Percentiles rank a stretch among this genome's conserved stretches.
phyloP scores from a whole-genome alignment of 64 coral and sea anemone species.

The Exaiptasia diaphana region DNA sequence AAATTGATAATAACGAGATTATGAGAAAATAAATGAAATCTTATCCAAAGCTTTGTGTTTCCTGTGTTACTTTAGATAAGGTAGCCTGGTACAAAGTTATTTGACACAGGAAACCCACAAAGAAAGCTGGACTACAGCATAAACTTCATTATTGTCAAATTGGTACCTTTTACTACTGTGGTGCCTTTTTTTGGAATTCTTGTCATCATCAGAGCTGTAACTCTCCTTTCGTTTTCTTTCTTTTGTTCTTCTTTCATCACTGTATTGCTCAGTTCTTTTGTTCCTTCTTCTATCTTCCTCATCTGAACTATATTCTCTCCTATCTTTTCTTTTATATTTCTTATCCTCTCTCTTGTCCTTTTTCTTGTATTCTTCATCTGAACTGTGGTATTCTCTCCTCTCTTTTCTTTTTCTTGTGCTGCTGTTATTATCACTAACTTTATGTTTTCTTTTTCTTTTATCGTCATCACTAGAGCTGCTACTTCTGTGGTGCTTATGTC shows the following conservation, averaged over 20 bases:
- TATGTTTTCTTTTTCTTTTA: too few relatives aligned
- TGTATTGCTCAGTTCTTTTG: not conserved
- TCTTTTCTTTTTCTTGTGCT: not conserved
- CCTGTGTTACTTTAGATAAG: too few relatives aligned
- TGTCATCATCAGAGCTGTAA: not conserved
- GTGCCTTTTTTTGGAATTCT: not conserved
- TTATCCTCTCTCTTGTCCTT: conserved; percentile 1
- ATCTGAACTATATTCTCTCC: not conserved
- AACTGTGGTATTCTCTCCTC: not conserved
- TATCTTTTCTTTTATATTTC: not conserved
- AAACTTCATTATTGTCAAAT: too few relatives aligned
- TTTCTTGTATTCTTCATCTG: not conserved
- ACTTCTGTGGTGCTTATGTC: not conserved
- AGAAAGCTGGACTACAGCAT: too few relatives aligned
- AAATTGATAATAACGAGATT: too few relatives aligned
- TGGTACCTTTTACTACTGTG: not conserved
- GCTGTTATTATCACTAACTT: too few relatives aligned
- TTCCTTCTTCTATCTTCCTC: conserved; percentile 3
- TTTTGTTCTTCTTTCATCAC: conserved; percentile 2
- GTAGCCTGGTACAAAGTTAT: too few relatives aligned
- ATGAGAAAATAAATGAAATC: too few relatives aligned
- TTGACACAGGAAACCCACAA: too few relatives aligned
- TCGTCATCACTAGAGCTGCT: too few relatives aligned
- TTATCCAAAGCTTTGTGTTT: too few relatives aligned
- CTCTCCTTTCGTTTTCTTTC: not conserved